Evolutionary conservation across 1,140 invertebrate species (phyloP).

Genomic region (Dendroctonus valens): DNA sequence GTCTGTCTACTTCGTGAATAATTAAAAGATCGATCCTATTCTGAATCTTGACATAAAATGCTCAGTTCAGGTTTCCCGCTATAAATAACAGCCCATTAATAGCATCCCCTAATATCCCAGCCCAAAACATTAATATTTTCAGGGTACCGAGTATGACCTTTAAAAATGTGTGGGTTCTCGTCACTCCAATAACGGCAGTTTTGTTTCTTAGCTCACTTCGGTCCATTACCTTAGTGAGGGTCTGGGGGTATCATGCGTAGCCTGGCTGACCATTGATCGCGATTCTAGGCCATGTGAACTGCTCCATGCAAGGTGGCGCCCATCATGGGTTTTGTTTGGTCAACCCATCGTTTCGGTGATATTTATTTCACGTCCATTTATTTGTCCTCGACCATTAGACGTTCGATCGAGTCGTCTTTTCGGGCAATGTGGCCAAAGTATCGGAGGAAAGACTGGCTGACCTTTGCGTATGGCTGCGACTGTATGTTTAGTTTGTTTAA

Average conservation of each 20-base stretch:
- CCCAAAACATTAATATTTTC: too few species aligned
- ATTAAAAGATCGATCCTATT: too few species aligned
- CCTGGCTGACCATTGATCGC: constrained; percentile 1
- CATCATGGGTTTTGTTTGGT: not conserved
- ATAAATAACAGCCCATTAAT: too few species aligned
- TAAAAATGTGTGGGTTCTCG: too few species aligned
- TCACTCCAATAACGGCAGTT: too few species aligned
- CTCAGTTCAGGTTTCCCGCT: too few species aligned
- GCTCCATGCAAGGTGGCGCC: not conserved
- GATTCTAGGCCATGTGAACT: constrained; percentile 1
- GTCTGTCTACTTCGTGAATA: too few species aligned
- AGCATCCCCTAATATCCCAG: too few species aligned
- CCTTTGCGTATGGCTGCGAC: not conserved
- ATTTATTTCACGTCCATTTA: constrained; percentile 3
- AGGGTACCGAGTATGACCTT: too few species aligned
- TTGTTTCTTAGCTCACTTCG: too few species aligned
- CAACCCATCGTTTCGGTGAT: constrained; percentile 3
- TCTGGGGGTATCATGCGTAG: not conserved
- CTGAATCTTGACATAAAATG: too few species aligned
- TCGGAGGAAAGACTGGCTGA: not conserved
- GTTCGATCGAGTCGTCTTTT: constrained; percentile 1
- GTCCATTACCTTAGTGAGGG: constrained; percentile 1
- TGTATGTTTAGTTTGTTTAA: constrained; percentile 1
- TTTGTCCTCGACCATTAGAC: not conserved
- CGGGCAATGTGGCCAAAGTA: not conserved